Evolutionary conservation across 2,888 invertebrate species (phyloP).

Genomic region (Clistopyga incitator): DNA sequence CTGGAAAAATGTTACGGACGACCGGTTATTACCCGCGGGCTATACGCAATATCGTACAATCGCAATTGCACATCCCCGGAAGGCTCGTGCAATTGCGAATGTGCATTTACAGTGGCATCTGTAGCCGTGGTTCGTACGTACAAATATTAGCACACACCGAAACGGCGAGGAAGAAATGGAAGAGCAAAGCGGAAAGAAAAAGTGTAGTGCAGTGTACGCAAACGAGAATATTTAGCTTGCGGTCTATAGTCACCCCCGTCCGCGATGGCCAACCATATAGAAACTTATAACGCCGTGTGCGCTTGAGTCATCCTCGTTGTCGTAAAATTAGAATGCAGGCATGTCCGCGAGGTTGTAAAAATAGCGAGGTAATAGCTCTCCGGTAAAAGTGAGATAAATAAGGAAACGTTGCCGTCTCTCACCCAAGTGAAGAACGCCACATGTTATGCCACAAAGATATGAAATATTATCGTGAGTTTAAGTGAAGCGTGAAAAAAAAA

Average conservation of each 20-base stretch:
- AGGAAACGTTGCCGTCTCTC: slow-evolving; percentile 1
- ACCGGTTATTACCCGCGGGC: slow-evolving; percentile 32
- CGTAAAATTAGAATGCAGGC: slow-evolving; percentile 59
- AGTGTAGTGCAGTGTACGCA: slow-evolving; percentile 8
- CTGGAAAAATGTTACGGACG: slow-evolving; percentile 26
- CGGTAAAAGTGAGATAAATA: slow-evolving; percentile 23
- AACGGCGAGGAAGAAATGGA: neutral
- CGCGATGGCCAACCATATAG: slow-evolving; percentile 34
- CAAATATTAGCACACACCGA: slow-evolving; percentile 8
- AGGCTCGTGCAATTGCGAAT: neutral
- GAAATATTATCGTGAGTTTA: neutral
- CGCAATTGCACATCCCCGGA: slow-evolving; percentile 40
- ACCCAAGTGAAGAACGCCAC: neutral
- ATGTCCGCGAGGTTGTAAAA: slow-evolving; percentile 46
- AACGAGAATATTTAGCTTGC: slow-evolving; percentile 41
- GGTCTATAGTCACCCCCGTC: slow-evolving; percentile 28
- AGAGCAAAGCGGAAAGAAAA: neutral
- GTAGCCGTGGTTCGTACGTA: neutral
- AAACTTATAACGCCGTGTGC: slow-evolving; percentile 36
- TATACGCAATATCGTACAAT: slow-evolving; percentile 1
- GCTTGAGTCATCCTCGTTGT: slow-evolving; percentile 32
- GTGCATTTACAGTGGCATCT: neutral
- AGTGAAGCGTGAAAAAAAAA: neutral
- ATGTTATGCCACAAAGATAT: slow-evolving; percentile 1
- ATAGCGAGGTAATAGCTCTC: slow-evolving; percentile 52